These are phyloP conservation scores for Acleris laterana DNA, from an alignment of 2,888 invertebrate genomes.

Conservation along the genomic window DNA sequence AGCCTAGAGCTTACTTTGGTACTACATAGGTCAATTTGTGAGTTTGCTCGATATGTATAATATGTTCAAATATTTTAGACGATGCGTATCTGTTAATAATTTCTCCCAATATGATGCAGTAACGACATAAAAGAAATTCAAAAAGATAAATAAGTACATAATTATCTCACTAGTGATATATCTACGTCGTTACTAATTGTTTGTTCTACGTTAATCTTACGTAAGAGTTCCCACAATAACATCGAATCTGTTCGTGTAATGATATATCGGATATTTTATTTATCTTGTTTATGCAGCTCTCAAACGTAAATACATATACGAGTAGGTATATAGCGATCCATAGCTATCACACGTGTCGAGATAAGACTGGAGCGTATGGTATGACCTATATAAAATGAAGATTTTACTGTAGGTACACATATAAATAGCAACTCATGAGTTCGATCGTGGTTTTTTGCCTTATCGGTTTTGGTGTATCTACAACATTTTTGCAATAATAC, in stretches of 20 bases:
- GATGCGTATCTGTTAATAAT: too few species aligned
- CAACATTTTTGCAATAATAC: too few species aligned
- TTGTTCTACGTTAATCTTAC: neutral
- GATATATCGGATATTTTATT: neutral
- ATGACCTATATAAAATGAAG: conserved; percentile 9
- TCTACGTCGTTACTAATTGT: neutral
- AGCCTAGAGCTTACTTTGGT: too few species aligned
- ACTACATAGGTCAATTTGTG: too few species aligned
- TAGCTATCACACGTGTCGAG: conserved; percentile 19
- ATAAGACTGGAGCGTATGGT: conserved; percentile 5
- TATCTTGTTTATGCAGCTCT: conserved; percentile 19
- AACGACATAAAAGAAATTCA: too few species aligned
- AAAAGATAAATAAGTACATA: too few species aligned
- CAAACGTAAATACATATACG: conserved; percentile 3
- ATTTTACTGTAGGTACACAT: conserved; percentile 8
- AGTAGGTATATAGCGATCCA: neutral
- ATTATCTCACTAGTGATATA: too few species aligned
- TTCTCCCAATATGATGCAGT: too few species aligned
- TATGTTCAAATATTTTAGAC: too few species aligned
- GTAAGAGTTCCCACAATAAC: conserved; percentile 6
- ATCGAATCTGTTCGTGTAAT: neutral
- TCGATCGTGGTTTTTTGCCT: conserved; percentile 7
- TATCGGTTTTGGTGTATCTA: neutral
- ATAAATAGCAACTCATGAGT: conserved; percentile 7
- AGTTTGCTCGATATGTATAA: too few species aligned